These are phyloP conservation scores for Hydropotes inermis DNA, from an alignment of 2,113 vertebrate species.

Conservation along the genomic window DNA sequence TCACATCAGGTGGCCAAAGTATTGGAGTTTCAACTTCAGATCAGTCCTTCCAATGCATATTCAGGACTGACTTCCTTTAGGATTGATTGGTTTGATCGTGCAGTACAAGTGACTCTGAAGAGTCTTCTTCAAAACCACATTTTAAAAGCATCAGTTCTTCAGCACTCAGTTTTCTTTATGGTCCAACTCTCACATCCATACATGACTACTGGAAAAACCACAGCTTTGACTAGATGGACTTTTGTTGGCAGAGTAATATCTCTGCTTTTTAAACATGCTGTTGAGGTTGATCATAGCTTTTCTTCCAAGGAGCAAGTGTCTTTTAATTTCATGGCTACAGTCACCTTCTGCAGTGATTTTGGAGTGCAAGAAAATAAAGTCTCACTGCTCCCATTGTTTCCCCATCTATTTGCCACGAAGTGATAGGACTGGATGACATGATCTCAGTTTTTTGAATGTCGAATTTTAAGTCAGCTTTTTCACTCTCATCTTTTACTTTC, in stretches of 20 bases:
- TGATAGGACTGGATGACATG: not conserved
- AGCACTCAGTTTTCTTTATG: not conserved
- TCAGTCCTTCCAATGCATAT: not conserved
- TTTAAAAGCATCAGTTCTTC: not conserved
- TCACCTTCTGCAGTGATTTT: not conserved
- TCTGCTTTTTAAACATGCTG: not conserved
- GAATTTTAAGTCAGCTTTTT: not conserved
- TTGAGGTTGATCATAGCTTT: not conserved
- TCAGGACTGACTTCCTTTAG: not conserved
- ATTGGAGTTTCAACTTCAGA: not conserved
- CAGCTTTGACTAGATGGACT: not conserved
- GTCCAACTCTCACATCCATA: not conserved
- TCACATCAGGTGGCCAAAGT: not conserved
- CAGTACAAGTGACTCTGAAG: not conserved
- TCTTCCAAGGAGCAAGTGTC: not conserved
- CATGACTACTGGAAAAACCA: not conserved
- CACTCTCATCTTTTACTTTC: not conserved
- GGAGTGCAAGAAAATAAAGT: not conserved
- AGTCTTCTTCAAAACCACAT: not conserved
- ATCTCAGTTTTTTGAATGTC: not conserved
- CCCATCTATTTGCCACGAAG: not conserved
- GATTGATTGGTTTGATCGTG: not conserved
- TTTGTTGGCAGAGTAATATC: not conserved
- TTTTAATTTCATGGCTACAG: not conserved
- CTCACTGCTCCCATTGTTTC: not conserved